phyloP scores from a whole-genome alignment of 2,888 invertebrate species.

The Platycheirus rosarum region DNA sequence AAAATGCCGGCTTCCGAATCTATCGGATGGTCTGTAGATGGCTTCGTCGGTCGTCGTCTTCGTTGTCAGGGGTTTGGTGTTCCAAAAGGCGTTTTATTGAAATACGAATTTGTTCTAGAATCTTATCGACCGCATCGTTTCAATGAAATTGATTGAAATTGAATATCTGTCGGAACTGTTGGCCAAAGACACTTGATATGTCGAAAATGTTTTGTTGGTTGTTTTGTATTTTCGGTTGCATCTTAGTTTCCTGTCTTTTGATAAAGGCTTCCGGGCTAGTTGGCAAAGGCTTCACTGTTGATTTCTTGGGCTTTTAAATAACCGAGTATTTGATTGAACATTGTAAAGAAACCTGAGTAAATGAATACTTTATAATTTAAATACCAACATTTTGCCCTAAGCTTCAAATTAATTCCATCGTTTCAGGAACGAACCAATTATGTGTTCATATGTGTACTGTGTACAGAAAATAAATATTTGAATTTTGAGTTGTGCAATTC shows the following conservation, averaged over 20 bases:
- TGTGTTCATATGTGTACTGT: no score
- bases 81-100: slow-evolving; percentile 61
- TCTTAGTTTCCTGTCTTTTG: slow-evolving; percentile 5
- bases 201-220: slow-evolving; percentile 42
- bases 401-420: no score
- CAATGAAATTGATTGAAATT: slow-evolving; percentile 74
- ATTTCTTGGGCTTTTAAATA: no score
- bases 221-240: slow-evolving; percentile 1
- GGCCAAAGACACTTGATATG: slow-evolving; percentile 70
- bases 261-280: neutral
- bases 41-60: neutral
- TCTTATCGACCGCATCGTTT: slow-evolving; percentile 72
- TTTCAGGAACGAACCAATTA: no score
- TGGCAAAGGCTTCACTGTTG: slow-evolving; percentile 3
- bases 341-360: no score
- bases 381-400: no score
- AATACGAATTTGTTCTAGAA: slow-evolving; percentile 67
- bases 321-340: no score
- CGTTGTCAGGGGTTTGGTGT: slow-evolving; percentile 9
- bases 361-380: no score
- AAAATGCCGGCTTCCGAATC: slow-evolving; percentile 37
- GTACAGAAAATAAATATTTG: no score
- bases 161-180: slow-evolving; percentile 70
- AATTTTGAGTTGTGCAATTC: no score
- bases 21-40: neutral